Percentiles rank a stretch among this genome's conserved stretches.
These are phyloP conservation scores for Gymnogyps californianus DNA, from an alignment of 2,113 vertebrate species.

Conservation along the genomic window DNA sequence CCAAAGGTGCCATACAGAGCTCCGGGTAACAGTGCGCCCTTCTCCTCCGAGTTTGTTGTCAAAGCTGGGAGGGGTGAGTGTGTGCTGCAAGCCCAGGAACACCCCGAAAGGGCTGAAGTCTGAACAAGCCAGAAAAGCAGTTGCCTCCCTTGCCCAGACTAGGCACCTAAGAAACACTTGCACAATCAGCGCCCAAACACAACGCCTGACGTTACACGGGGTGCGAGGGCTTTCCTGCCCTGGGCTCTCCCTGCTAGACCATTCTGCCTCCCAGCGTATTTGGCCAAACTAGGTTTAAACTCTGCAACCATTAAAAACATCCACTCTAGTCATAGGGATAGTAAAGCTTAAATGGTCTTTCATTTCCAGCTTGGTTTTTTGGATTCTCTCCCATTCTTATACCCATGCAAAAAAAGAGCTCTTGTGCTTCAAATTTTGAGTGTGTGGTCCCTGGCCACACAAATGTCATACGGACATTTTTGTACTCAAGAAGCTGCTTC, in stretches of 20 bases:
- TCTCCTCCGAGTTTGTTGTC: background rate
- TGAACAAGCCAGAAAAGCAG: background rate
- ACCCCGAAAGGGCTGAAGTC: background rate
- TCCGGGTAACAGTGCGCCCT: background rate
- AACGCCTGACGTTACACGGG: rapidly evolving
- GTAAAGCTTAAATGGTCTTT: background rate
- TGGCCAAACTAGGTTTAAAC: background rate
- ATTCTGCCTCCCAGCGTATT: background rate
- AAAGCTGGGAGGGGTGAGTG: background rate
- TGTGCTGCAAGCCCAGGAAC: background rate
- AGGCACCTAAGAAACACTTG: background rate
- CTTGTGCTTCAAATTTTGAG: background rate
- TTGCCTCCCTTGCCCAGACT: background rate
- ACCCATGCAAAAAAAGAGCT: background rate
- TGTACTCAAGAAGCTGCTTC: background rate
- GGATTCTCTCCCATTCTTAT: background rate
- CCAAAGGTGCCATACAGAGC: background rate
- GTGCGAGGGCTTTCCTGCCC: background rate
- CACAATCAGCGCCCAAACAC: background rate
- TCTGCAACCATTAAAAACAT: background rate
- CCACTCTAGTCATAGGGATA: background rate
- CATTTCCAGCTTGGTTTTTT: background rate
- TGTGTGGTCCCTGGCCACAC: background rate
- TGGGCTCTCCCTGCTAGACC: background rate
- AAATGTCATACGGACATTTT: background rate